Conservation (phyloP, 2,113 vertebrate genomes). For the Thunnus thynnus region DNA sequence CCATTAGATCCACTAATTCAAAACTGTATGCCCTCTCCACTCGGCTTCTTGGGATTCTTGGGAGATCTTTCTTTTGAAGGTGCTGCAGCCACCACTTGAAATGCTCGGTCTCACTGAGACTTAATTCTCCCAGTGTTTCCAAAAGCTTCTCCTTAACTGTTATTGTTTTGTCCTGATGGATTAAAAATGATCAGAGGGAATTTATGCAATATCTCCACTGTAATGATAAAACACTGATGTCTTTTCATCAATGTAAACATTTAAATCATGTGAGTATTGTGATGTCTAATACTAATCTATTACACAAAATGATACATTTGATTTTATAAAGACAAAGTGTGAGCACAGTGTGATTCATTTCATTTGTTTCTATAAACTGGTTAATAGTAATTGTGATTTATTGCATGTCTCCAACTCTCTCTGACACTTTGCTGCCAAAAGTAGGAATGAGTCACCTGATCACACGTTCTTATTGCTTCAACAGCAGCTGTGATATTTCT, state of each 20-base stretch:
- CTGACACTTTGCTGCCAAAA: background rate
- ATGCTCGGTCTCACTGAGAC: rapidly evolving
- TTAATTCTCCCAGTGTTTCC: conserved; percentile 2
- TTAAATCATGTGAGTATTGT: too few relatives aligned
- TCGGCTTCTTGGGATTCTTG: background rate
- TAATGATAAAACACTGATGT: too few relatives aligned
- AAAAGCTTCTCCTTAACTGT: conserved; percentile 5
- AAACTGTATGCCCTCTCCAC: background rate
- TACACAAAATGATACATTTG: too few relatives aligned
- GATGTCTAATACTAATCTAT: too few relatives aligned
- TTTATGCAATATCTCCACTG: too few relatives aligned
- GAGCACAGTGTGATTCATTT: too few relatives aligned
- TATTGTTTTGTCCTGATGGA: too few relatives aligned
- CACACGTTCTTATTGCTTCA: background rate
- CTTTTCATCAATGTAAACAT: too few relatives aligned
- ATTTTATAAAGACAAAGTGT: too few relatives aligned
- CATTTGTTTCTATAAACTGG: too few relatives aligned
- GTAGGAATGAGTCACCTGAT: background rate
- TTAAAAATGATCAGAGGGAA: background rate
- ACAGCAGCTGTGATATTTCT: background rate
- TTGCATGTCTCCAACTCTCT: background rate
- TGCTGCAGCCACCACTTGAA: rapidly evolving
- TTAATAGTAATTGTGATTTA: too few relatives aligned
- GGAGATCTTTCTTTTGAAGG: too few relatives aligned
- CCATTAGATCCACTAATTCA: background rate